Evolutionary conservation across 2,797 vertebrate species (phyloP).

Genomic region (Gouania willdenowi): DNA sequence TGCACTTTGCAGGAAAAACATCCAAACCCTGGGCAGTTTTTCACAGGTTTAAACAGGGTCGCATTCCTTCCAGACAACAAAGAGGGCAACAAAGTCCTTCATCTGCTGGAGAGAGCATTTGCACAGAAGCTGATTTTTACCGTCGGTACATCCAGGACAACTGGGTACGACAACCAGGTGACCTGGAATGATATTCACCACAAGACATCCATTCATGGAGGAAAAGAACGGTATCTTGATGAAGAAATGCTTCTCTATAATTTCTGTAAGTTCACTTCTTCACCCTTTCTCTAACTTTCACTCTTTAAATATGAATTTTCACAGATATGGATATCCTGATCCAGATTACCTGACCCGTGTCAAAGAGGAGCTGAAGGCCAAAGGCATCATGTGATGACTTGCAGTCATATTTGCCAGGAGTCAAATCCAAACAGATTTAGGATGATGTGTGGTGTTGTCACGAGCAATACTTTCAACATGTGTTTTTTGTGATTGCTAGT

Average conservation of each 20-base stretch:
- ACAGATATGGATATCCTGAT: slow-evolving; percentile 75
- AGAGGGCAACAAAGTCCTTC: slow-evolving; percentile 79
- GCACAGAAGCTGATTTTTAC: slow-evolving; percentile 87
- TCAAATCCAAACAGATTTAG: neutral
- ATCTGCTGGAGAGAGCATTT: slow-evolving; percentile 78
- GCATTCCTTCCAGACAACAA: slow-evolving; percentile 84
- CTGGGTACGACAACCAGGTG: slow-evolving; percentile 69
- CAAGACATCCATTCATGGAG: slow-evolving; percentile 77
- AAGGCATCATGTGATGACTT: slow-evolving; percentile 65
- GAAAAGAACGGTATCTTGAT: slow-evolving; percentile 68
- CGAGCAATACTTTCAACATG: too few relatives aligned
- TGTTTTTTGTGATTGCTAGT: too few relatives aligned
- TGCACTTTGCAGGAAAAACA: slow-evolving; percentile 69
- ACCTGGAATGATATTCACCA: slow-evolving; percentile 93
- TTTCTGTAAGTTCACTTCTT: too few relatives aligned
- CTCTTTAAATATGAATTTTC: neutral
- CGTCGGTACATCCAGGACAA: slow-evolving; percentile 81
- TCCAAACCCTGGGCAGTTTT: slow-evolving; percentile 77
- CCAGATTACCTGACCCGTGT: slow-evolving; percentile 64
- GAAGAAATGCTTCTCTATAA: too few relatives aligned
- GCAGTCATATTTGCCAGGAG: rapidly evolving
- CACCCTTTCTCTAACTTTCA: too few relatives aligned
- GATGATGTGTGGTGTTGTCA: too few relatives aligned
- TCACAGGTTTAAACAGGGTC: slow-evolving; percentile 35
- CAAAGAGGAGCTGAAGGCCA: slow-evolving; percentile 72